phyloP scores from a whole-genome alignment of 1,140 invertebrate genomes.

The Drosophila funebris region DNA sequence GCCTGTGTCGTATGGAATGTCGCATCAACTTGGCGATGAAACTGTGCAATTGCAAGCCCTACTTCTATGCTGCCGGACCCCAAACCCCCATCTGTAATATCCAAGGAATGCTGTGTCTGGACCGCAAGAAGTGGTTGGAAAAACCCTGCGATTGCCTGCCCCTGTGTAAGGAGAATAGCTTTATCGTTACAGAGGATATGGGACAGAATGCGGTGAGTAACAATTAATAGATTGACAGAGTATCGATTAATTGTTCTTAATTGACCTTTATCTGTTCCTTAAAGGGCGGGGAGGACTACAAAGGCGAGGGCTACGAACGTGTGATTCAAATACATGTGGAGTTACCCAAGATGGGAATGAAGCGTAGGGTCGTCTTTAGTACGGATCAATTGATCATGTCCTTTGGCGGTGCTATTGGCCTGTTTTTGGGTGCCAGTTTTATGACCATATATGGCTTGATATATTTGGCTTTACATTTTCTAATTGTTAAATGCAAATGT shows the following conservation, averaged over 20 bases:
- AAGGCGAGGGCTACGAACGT: conserved; percentile 61
- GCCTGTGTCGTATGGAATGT: conserved; percentile 71
- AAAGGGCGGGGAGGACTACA: conserved; percentile 43
- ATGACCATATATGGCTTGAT: conserved; percentile 68
- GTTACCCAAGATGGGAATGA: conserved; percentile 72
- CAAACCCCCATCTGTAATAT: conserved; percentile 51
- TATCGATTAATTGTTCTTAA: background rate
- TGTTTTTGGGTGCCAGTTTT: conserved; percentile 80
- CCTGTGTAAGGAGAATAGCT: conserved; percentile 58
- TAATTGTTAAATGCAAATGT: conserved; percentile 51
- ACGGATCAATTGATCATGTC: conserved; percentile 77
- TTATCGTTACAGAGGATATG: conserved; percentile 43
- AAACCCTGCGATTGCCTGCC: conserved; percentile 56
- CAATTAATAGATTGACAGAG: background rate
- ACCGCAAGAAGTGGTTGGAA: conserved; percentile 56
- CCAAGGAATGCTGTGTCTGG: conserved; percentile 63
- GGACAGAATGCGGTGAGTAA: conserved; percentile 46
- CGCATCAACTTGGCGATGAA: conserved; percentile 60
- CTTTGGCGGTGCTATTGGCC: conserved; percentile 73
- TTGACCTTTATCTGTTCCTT: background rate
- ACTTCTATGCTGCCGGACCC: conserved; percentile 60
- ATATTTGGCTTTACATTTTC: conserved; percentile 47
- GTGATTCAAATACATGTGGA: conserved; percentile 59
- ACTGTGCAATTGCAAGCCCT: conserved; percentile 72
- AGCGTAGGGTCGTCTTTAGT: conserved; percentile 75